Evolutionary conservation across 2,113 vertebrate species (phyloP).

Genomic region (Chionomys nivalis): DNA sequence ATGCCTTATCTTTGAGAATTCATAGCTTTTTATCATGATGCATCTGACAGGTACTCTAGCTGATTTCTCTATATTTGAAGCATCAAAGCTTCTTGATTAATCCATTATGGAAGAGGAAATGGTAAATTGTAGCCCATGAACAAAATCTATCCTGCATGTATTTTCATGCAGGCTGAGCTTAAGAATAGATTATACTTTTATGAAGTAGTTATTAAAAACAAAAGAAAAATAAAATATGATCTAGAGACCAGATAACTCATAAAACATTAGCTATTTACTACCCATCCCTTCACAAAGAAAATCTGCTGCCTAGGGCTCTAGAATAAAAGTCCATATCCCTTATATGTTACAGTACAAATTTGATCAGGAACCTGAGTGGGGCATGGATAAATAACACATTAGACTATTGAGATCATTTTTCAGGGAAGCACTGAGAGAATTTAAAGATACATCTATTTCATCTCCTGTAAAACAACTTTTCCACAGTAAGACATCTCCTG

Average conservation of each 20-base stretch:
- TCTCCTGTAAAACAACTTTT: not conserved
- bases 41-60: not conserved
- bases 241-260: not conserved
- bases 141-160: not conserved
- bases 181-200: constrained; percentile 19
- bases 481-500: not conserved
- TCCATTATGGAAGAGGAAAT: not conserved
- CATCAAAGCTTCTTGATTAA: not conserved
- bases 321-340: not conserved
- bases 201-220: not conserved
- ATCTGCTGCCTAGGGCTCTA: not conserved
- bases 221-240: not conserved
- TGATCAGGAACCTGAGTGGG: not conserved
- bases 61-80: not conserved
- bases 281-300: not conserved
- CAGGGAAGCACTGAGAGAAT: not conserved
- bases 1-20: not conserved
- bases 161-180: not conserved
- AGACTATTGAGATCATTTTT: not conserved
- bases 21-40: not conserved
- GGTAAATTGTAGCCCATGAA: not conserved
- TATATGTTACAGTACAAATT: not conserved
- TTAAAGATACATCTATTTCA: not conserved
- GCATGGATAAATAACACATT: not conserved
- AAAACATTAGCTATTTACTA: constrained; percentile 35